Conservation (phyloP, 2,797 vertebrate species). For the Psittacula echo region DNA sequence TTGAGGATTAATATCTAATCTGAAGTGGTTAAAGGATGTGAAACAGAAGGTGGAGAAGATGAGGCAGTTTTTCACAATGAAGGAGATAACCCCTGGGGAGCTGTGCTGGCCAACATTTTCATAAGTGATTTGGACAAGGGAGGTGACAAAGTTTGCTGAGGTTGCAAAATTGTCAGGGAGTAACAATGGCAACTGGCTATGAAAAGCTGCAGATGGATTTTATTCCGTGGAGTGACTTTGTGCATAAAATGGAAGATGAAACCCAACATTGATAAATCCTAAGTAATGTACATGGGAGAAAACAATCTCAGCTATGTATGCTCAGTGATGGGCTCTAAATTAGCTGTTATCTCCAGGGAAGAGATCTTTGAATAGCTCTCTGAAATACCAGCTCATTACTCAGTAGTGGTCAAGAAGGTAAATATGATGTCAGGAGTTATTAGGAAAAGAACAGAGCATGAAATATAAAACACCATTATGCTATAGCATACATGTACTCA, state of each 20-base stretch:
- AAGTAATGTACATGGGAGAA: background rate
- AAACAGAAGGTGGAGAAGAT: conserved; percentile 16
- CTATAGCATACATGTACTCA: background rate
- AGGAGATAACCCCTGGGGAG: background rate
- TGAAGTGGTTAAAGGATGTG: conserved; percentile 6
- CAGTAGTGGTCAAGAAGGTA: conserved; percentile 29
- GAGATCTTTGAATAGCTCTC: conserved; percentile 37
- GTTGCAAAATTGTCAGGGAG: background rate
- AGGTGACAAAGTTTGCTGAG: conserved; percentile 30
- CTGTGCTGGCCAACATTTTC: background rate
- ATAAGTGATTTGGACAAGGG: conserved; percentile 13
- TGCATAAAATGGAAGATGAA: conserved; percentile 17
- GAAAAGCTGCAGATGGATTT: conserved; percentile 13
- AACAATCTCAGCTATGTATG: background rate
- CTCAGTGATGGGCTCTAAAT: conserved; percentile 30
- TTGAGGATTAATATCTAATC: conserved; percentile 7
- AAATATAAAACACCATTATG: conserved; percentile 19
- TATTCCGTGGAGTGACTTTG: conserved; percentile 14
- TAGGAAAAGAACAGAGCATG: background rate
- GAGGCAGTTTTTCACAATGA: conserved; percentile 15
- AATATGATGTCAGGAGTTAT: conserved; percentile 44
- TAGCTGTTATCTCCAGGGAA: conserved; percentile 19
- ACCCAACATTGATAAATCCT: conserved; percentile 9
- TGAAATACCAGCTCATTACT: conserved; percentile 44
- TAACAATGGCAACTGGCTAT: conserved; percentile 5